Percentiles rank a stretch among this genome's conserved stretches.
These are phyloP conservation scores for Orussus abietinus DNA, from an alignment of 1,140 invertebrate genomes.

Conservation along the genomic window DNA sequence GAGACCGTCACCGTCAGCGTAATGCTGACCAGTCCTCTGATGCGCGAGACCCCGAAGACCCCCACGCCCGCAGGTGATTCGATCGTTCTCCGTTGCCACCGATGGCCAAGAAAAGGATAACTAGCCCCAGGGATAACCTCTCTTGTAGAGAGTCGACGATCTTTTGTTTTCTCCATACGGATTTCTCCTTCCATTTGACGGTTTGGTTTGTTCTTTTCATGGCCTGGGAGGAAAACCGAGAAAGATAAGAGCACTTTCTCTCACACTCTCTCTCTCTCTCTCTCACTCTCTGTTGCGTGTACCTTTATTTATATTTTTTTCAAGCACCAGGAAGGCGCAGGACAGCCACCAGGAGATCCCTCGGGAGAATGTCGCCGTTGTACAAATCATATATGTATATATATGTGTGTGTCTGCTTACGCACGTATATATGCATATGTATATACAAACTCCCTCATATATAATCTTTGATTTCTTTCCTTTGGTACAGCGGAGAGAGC, in stretches of 20 bases:
- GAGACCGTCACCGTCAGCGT: slow-evolving; percentile 78
- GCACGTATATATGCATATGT: slow-evolving; percentile 15
- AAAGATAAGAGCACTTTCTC: no score
- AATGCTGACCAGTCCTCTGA: slow-evolving; percentile 88
- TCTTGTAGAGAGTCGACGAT: slow-evolving; percentile 1
- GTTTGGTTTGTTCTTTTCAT: slow-evolving; percentile 51
- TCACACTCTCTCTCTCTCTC: no score
- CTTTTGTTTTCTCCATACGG: slow-evolving; percentile 8
- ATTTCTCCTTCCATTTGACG: slow-evolving; percentile 4
- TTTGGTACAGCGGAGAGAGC: slow-evolving; percentile 25
- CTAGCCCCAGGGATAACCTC: no score
- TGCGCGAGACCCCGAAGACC: slow-evolving; percentile 66
- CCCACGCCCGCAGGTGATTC: slow-evolving; percentile 57
- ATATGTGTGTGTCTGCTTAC: not conserved
- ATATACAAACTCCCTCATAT: slow-evolving; percentile 25
- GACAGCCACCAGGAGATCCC: slow-evolving; percentile 37
- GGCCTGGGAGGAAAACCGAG: slow-evolving; percentile 43
- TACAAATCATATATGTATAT: slow-evolving; percentile 17
- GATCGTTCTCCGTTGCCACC: slow-evolving; percentile 29
- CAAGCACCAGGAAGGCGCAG: slow-evolving; percentile 40
- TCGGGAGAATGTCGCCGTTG: slow-evolving; percentile 29
- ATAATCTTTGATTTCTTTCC: slow-evolving; percentile 26
- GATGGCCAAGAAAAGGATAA: slow-evolving; percentile 54
- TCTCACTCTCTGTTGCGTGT: no score
- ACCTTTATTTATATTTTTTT: slow-evolving; percentile 35